Evolutionary conservation across 1,140 invertebrate genomes (phyloP).

Genomic region (Macrostomum lignano): DNA sequence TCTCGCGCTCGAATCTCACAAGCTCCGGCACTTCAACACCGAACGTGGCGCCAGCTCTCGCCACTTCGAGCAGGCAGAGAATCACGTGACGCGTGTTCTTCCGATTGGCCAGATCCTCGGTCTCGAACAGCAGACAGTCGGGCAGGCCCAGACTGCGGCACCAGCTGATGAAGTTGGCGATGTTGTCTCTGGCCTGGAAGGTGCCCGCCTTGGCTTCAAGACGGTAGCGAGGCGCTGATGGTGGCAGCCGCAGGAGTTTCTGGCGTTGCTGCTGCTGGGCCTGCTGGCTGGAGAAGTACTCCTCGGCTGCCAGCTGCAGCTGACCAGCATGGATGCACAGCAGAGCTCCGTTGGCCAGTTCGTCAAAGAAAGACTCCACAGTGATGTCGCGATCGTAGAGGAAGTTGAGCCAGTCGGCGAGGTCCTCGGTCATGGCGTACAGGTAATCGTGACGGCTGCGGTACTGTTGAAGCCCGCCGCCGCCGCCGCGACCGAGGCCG

Average conservation of each 20-base stretch:
- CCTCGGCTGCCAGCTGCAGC: constrained; percentile 33
- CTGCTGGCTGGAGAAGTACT: too few relatives aligned
- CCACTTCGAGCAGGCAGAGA: constrained; percentile 62
- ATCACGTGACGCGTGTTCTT: constrained; percentile 89
- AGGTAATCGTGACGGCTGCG: constrained; percentile 4
- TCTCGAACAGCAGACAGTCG: constrained; percentile 71
- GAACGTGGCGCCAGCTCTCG: constrained; percentile 51
- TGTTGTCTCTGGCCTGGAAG: constrained; percentile 84
- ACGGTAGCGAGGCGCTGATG: too few relatives aligned
- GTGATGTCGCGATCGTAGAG: constrained; percentile 51
- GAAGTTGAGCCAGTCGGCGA: constrained; percentile 68
- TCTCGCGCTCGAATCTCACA: constrained; percentile 78
- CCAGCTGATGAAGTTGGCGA: constrained; percentile 77
- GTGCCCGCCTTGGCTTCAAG: too few relatives aligned
- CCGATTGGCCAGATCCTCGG: constrained; percentile 67
- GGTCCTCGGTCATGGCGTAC: constrained; percentile 37
- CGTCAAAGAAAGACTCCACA: constrained; percentile 49
- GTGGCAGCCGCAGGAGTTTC: too few relatives aligned
- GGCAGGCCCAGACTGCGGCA: constrained; percentile 50
- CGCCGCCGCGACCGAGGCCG: too few relatives aligned
- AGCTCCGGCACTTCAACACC: constrained; percentile 73
- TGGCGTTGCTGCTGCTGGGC: too few relatives aligned
- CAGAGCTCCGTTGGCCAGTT: constrained; percentile 63
- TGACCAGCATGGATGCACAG: constrained; percentile 74
- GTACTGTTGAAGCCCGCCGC: background rate